These are phyloP conservation scores for Venustaconcha ellipsiformis DNA, from an alignment of 1,140 invertebrate genomes.

Conservation along the genomic window DNA sequence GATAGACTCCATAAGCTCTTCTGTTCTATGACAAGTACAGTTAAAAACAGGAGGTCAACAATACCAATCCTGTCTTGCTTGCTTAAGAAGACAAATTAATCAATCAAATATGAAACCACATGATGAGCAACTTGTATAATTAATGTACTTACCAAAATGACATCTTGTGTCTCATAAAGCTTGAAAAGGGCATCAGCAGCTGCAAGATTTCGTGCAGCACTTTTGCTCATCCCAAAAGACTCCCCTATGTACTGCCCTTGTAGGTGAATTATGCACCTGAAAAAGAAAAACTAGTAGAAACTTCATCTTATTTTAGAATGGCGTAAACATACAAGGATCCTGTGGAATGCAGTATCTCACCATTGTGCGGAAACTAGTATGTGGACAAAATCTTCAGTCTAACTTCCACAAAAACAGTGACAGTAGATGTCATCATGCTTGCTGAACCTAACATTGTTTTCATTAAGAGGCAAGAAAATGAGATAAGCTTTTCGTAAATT, in stretches of 20 bases:
- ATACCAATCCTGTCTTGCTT: background rate
- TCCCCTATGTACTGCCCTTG: constrained; percentile 44
- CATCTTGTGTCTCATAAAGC: constrained; percentile 50
- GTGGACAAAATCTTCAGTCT: background rate
- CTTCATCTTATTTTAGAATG: background rate
- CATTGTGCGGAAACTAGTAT: background rate
- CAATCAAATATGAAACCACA: background rate
- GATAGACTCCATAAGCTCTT: no score
- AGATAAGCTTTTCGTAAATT: no score
- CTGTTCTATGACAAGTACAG: background rate
- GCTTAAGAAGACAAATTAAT: background rate
- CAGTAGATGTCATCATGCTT: background rate
- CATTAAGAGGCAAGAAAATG: no score
- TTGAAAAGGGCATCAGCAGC: constrained; percentile 52
- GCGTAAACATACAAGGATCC: background rate
- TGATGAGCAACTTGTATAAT: background rate
- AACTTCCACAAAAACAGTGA: background rate
- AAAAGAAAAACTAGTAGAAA: background rate
- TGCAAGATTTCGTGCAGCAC: constrained; percentile 43
- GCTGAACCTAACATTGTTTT: background rate
- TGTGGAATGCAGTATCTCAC: background rate
- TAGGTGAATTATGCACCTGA: constrained; percentile 46
- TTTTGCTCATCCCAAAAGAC: constrained; percentile 42
- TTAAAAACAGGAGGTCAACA: background rate
- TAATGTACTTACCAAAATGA: constrained; percentile 38